A percentile compares a stretch with the other conserved stretches of the same genome.
Conservation (phyloP, 2,797 vertebrate species). For the Natrix natrix region DNA sequence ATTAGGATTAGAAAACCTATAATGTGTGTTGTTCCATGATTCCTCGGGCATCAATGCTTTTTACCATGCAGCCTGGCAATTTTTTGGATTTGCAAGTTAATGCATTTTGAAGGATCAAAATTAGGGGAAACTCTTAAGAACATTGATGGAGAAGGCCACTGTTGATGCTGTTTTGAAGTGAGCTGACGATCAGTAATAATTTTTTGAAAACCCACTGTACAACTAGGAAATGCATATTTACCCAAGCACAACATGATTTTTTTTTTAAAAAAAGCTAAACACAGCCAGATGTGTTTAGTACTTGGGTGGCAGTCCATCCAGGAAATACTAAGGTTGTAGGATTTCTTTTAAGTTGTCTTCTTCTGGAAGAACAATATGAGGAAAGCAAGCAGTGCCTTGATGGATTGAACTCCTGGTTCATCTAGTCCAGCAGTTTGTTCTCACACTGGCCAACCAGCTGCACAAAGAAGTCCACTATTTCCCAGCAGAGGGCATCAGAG, state of each 20-base stretch:
- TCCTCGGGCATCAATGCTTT: neutral
- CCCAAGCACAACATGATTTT: neutral
- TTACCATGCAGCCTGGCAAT: neutral
- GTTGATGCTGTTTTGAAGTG: neutral
- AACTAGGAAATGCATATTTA: neutral
- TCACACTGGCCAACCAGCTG: neutral
- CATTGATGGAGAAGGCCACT: neutral
- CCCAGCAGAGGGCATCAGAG: neutral
- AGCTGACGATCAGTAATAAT: neutral
- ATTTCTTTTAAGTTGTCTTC: neutral
- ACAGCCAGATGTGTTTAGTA: neutral
- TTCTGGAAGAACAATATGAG: neutral
- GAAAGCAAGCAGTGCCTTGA: neutral
- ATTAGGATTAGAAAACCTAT: neutral
- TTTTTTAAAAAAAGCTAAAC: neutral
- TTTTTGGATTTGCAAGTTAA: neutral
- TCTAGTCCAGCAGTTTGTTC: neutral
- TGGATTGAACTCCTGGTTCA: neutral
- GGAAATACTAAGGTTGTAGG: neutral
- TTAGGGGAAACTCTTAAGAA: neutral
- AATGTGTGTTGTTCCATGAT: neutral
- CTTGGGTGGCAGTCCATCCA: neutral
- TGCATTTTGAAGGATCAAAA: neutral
- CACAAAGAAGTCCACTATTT: neutral
- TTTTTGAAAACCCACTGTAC: neutral